phyloP scores from a whole-genome alignment of 2,797 vertebrate genomes.

The Pipistrellus pygmaeus region DNA sequence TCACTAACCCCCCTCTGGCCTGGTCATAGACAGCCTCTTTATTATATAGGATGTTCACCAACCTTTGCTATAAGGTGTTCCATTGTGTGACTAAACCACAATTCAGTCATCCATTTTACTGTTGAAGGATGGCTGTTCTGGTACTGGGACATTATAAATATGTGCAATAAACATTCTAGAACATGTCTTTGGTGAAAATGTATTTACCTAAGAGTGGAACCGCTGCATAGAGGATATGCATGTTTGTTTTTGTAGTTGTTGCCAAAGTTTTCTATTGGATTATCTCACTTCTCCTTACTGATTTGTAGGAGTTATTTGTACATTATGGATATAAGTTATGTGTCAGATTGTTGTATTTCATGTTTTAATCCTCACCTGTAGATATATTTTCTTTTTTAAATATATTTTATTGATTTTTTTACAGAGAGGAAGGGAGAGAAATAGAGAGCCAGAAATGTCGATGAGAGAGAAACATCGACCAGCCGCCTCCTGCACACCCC shows the following conservation, averaged over 20 bases:
- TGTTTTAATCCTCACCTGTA: not conserved
- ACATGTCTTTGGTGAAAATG: not conserved
- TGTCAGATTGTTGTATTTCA: not conserved
- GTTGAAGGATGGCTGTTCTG: not conserved
- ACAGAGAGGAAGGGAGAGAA: no score
- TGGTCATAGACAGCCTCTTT: no score
- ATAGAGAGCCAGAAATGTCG: no score
- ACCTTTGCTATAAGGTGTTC: not conserved
- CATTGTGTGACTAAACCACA: not conserved
- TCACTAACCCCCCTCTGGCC: no score
- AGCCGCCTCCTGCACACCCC: no score
- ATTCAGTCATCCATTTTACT: slow-evolving; percentile 15
- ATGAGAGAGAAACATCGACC: no score
- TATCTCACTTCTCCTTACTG: slow-evolving; percentile 26
- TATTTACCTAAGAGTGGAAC: not conserved
- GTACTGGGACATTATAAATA: not conserved
- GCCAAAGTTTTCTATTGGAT: not conserved
- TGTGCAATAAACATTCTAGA: slow-evolving; percentile 21
- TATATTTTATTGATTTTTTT: no score
- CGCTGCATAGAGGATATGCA: not conserved
- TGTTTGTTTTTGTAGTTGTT: not conserved
- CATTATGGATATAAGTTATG: not conserved
- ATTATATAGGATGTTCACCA: not conserved
- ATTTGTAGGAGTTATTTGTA: slow-evolving; percentile 46
- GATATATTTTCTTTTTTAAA: not conserved